A percentile compares a stretch with the other conserved stretches of the same genome.
Evolutionary conservation across 1,140 invertebrate genomes (phyloP).

Genomic region (Cardiocondyla obscurior): DNA sequence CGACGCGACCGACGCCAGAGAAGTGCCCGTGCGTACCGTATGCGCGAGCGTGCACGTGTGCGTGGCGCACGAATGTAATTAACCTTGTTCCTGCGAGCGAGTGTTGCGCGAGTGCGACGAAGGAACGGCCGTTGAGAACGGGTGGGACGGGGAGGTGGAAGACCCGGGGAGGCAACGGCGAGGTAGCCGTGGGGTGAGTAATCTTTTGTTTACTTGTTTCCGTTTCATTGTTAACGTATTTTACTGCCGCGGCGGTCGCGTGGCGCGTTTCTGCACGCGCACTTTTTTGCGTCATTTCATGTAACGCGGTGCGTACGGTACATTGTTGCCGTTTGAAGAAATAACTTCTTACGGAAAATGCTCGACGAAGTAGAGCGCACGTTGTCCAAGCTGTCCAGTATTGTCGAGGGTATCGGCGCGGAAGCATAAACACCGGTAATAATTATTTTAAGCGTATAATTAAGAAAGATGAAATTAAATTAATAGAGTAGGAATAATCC

Average conservation of each 20-base stretch:
- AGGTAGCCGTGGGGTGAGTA: background rate
- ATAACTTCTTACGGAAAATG: background rate
- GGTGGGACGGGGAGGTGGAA: background rate
- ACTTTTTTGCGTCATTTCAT: background rate
- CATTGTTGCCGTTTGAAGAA: background rate
- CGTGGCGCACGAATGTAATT: background rate
- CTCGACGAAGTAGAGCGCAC: background rate
- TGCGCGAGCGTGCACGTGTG: background rate
- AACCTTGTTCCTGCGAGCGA: slow-evolving; percentile 2
- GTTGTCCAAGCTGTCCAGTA: no score
- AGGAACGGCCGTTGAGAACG: background rate
- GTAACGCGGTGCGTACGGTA: background rate
- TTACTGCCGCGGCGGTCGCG: background rate
- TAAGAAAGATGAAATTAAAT: background rate
- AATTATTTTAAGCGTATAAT: no score
- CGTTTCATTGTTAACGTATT: background rate
- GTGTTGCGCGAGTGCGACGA: background rate
- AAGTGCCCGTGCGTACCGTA: background rate
- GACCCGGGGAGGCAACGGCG: background rate
- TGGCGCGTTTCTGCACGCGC: background rate
- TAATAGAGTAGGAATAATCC: background rate
- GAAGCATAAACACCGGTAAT: no score
- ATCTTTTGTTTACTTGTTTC: slow-evolving; percentile 5
- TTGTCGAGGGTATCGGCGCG: no score
- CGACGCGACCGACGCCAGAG: background rate